These are phyloP conservation scores for Brachypodius melanocephalos DNA, from an alignment of 2,113 vertebrate genomes.

Conservation along the genomic window DNA sequence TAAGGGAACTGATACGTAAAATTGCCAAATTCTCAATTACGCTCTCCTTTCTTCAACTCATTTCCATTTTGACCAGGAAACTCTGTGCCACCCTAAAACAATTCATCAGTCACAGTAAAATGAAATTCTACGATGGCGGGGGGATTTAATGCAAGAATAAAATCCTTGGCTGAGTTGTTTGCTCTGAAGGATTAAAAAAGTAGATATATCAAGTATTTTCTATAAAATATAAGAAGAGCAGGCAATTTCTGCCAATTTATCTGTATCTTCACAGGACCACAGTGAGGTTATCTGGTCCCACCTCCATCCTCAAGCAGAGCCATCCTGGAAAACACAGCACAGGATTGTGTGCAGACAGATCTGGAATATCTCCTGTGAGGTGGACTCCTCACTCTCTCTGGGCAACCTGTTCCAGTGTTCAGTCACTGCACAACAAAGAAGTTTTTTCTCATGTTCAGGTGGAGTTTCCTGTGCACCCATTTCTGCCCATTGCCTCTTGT, in stretches of 20 bases:
- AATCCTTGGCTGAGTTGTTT: not conserved
- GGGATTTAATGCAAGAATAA: not conserved
- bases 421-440: not conserved
- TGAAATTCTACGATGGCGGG: not conserved
- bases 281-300: not conserved
- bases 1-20: slow-evolving; percentile 59
- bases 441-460: not conserved
- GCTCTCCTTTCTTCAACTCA: not conserved
- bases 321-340: not conserved
- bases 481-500: rapidly evolving
- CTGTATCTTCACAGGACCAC: not conserved
- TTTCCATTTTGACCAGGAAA: slow-evolving; percentile 49
- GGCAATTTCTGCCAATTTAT: not conserved
- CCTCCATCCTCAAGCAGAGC: rapidly evolving
- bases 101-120: not conserved
- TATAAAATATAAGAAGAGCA: not conserved
- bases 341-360: not conserved
- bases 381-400: not conserved
- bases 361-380: not conserved
- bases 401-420: not conserved
- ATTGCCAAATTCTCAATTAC: slow-evolving; percentile 59
- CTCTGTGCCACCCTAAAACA: not conserved
- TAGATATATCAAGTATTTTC: not conserved
- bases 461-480: not conserved
- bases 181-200: not conserved